Evolutionary conservation across 1,140 invertebrate genomes (phyloP), one percentile per base, ranked within the genome.

Genomic region (Aphidius ervi): DNA sequence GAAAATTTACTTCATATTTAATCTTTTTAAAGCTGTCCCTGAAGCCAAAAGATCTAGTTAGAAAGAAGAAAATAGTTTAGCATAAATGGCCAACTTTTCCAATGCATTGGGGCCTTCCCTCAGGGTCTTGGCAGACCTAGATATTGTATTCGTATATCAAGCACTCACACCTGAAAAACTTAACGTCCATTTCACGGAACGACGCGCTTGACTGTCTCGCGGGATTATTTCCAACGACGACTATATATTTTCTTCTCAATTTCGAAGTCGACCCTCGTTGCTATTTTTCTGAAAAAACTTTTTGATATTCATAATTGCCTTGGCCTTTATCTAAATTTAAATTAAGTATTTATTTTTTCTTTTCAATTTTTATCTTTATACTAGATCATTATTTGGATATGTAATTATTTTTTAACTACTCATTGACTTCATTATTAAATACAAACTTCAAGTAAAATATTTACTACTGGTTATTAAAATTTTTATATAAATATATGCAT

Each of bases 11-110:
- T 37, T 37, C 23, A 50, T 49, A 42, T 16, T 42, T 47, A 48
- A 57, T 42, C 16, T 42, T 52, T 49, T 9, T 8, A 16, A 16
- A n/a, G 31, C 46, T 50, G 37, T 58, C 46, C 57, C 47, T 53
- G 40, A 42, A 61, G 40, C 23, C 53, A 55, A 61, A 57, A 64
- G 61, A 31, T 31, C 23, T 31, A 31, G 23, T 31, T 31, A 31
- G 63, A 64, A 61, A 63, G 59, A 47, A 56, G 23, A 71, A 65
- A 68, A 71, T 68, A 69, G 73, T 73, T 75, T 72, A 72, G 67
- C 70, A 70, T 73, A 70, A 74, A 71, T 69, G 71, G 65, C 63
- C 63, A 70, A 71, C 67, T 73, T 73, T 75, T 70, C 66, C 67
- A 61, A 48, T 46, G 64, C 52, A 63, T 64, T 61, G 59, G 66